Evolutionary conservation across 2,797 vertebrate genomes (phyloP), one percentile per base, ranked within the genome.

Genomic region (Girardinus metallicus): DNA sequence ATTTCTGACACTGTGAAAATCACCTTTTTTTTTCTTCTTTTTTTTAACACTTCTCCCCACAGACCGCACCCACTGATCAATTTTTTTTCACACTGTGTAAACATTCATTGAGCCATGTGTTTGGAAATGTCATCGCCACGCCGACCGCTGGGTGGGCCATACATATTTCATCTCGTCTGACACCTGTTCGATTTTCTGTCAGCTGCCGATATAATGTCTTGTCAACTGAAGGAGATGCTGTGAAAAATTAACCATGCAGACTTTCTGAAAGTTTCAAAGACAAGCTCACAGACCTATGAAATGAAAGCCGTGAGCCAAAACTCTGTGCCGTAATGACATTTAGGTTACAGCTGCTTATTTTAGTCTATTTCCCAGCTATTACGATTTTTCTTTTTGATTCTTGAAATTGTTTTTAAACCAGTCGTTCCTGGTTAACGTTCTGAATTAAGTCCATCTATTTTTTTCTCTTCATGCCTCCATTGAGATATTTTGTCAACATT

Each of bases 161-260:
- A 92, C 95, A 96, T 95, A 94, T 96, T 96, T 96, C 91, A 95
- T 94, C 86, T 88, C 68, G 26, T 84, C 87, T 89, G 88, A 95
- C 94, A 95, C 94, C 92, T 94, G 93, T 96, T 95, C 91, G 92
- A 95, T 95, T 94, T 95, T 93, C 86, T 92, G 92, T 95, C 92
- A 83, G 81, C 83, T 72, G 23, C 49, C 79, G 60, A 86, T 66
- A 86, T 85, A 73, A 2, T 29, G 77, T 84, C 78, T 85, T 76
- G 49, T 89, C 85, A 84, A 84, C 49, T 1, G 70, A 81, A 88
- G 88, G 79, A 89, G 87, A 85, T 80, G 62, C 76, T 86, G 93
- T 95, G 83, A 95, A 95, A 95, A 92, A 95, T 95, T 91, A 93
- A 94, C 77, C 81, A 87, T 88, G 84, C 82, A 73, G 86, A 83